Evolutionary conservation across 2,113 vertebrate genomes (phyloP).

Genomic region (Laticauda colubrina): DNA sequence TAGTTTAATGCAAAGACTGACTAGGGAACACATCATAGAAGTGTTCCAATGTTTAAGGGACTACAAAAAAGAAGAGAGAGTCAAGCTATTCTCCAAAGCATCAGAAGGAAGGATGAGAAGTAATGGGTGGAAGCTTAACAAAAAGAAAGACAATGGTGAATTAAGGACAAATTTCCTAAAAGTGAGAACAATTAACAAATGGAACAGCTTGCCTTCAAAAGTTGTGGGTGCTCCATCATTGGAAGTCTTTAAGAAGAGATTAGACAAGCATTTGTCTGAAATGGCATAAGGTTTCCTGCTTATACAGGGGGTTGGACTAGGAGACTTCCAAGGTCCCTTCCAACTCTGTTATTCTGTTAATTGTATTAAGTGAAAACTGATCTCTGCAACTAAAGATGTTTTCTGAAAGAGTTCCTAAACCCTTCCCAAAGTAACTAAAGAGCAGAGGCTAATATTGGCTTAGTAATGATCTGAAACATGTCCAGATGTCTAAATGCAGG

Average conservation of each 20-base stretch:
- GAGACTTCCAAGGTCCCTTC: neutral
- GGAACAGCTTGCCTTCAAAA: neutral
- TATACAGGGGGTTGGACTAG: neutral
- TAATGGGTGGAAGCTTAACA: neutral
- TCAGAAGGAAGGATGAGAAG: neutral
- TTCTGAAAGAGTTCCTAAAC: conserved; percentile 10
- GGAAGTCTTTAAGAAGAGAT: neutral
- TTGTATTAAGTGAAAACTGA: neutral
- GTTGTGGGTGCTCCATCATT: no score
- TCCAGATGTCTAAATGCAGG: conserved; percentile 49
- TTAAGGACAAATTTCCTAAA: neutral
- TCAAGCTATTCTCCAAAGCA: neutral
- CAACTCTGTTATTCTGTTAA: neutral
- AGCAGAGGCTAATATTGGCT: neutral
- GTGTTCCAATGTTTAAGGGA: neutral
- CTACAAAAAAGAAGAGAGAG: no score
- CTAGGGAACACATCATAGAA: neutral
- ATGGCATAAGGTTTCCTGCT: neutral
- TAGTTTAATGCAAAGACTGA: neutral
- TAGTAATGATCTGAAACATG: conserved; percentile 41
- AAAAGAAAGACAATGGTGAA: neutral
- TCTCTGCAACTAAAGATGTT: neutral
- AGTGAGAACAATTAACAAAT: neutral
- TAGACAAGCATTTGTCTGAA: neutral
- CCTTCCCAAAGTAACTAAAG: neutral